These are phyloP conservation scores for Melanogrammus aeglefinus DNA, from an alignment of 2,797 vertebrate genomes.

Conservation along the genomic window DNA sequence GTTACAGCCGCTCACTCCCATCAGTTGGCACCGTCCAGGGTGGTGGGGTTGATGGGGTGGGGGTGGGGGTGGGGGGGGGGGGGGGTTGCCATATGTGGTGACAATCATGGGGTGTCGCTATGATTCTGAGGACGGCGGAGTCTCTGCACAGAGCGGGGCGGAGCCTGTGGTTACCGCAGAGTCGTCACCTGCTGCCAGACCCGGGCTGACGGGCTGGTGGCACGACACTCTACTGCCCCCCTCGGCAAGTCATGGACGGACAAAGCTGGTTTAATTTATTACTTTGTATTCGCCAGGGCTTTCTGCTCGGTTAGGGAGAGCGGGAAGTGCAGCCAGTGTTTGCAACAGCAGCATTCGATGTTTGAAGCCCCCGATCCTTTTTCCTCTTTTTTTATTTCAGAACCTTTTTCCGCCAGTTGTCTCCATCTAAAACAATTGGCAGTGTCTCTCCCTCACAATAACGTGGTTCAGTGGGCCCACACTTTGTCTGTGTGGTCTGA, in stretches of 20 bases:
- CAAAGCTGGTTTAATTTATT: background rate
- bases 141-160: constrained; percentile 40
- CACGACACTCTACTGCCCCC: background rate
- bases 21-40: constrained; percentile 44
- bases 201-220: constrained; percentile 4
- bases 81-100: constrained; percentile 41
- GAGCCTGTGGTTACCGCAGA: constrained; percentile 37
- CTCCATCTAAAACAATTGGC: constrained; percentile 5
- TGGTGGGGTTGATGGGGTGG: constrained; percentile 2
- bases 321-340: background rate
- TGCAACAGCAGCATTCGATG: background rate
- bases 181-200: constrained; percentile 53
- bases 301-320: too few relatives aligned
- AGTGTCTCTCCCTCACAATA: constrained; percentile 14
- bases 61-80: too few relatives aligned
- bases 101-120: constrained; percentile 41
- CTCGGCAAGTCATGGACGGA: background rate
- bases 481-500: constrained; percentile 53
- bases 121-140: constrained; percentile 34
- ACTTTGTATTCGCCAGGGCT: background rate
- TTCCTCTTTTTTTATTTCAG: background rate
- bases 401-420: background rate
- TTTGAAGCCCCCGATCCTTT: background rate
- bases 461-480: constrained; percentile 31
- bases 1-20: constrained; percentile 32